Conservation (phyloP, 2,797 vertebrate species). For the Peromyscus attwateri region DNA sequence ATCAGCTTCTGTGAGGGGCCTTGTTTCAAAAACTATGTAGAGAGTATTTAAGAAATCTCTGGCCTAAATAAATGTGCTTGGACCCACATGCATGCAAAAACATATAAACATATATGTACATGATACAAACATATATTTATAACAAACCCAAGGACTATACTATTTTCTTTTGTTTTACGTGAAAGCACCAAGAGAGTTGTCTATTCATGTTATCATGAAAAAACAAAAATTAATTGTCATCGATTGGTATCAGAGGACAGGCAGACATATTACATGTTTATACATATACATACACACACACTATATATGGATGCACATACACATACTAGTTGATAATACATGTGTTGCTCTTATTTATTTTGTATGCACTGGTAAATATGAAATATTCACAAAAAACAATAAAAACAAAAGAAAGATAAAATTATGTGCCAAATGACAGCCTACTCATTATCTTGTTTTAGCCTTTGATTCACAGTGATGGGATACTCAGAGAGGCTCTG, state of each 20-base stretch:
- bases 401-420: constrained; percentile 28
- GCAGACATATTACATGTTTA: neutral
- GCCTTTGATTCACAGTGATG: neutral
- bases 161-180: neutral
- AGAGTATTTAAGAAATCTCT: neutral
- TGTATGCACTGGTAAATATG: neutral
- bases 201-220: neutral
- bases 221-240: neutral
- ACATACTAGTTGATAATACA: neutral
- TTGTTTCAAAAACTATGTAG: neutral
- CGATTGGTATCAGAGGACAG: neutral
- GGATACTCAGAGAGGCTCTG: neutral
- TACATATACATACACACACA: neutral
- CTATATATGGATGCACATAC: neutral
- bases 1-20: neutral
- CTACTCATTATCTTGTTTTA: neutral
- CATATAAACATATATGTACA: neutral
- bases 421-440: neutral
- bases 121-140: neutral
- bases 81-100: neutral
- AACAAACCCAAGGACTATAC: neutral
- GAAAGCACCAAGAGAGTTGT: neutral
- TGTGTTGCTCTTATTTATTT: neutral
- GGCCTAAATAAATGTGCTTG: neutral
- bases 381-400: neutral